Evolutionary conservation across 1,140 invertebrate genomes (phyloP), one percentile per base, ranked within the genome.

Genomic region (Pentalonia nigronervosa): DNA sequence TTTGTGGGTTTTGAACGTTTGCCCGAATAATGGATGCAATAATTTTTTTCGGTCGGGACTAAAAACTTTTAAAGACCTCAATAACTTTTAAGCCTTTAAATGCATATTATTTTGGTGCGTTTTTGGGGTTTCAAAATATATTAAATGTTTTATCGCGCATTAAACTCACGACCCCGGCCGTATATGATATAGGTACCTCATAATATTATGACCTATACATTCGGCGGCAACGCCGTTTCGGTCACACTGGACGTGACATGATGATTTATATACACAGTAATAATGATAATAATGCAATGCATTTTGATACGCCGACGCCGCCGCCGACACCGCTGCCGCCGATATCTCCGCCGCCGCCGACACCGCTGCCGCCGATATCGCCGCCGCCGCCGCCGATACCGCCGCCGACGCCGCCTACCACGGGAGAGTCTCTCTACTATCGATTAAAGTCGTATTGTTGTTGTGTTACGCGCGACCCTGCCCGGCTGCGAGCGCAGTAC

Each of bases 161-260:
- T 30, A 30, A 30, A 60, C 9, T 9, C 56, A 30, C 56, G 25
- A 60, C 60, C 11, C 30, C 60, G 60, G 11, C 30, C 30, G 60
- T n/a, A n/a, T 48, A 50, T 50, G 17, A n/a, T 14, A 23, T 60
- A 25, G 41, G 41, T 41, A 41, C 30, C 2, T 14, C 30, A n/a
- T 67, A 30, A 67, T 67, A 76, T 1, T 76, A 76, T 76, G 60
- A n/a, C 60, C 60, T 76, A 76, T n/a, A 14, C 30, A 76, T 30
- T 76, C 60, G n/a, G 4, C 30, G 60, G 60, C n/a, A 4, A 4
- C 41, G 41, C 14, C 17, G 30, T 4, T 30, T 30, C 41, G 83
- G 83, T 84, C 83, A 84, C 83, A 84, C 83, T 84, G 83, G 41
- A 84, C n/a, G 60, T 34, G 60, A 76, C 60, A 76, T 76, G 14